Evolutionary conservation across 2,888 invertebrate species (phyloP).

Genomic region (Ryuthela nishihirai): DNA sequence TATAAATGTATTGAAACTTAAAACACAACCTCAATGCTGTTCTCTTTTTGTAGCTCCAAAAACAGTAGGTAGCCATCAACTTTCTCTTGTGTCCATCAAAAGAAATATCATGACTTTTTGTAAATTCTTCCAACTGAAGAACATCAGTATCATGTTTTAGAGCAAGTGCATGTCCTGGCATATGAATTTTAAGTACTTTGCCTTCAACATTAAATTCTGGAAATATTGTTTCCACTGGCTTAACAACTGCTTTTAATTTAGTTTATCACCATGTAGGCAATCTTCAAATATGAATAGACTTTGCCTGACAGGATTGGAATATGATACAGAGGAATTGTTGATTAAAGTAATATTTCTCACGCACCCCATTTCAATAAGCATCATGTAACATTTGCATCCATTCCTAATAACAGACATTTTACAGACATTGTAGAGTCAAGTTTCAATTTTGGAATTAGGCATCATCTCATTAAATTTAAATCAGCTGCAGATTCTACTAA

Average conservation of each 20-base stretch:
- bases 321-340: constrained; percentile 86
- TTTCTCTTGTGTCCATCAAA: too few species aligned
- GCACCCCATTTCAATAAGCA: constrained; percentile 85
- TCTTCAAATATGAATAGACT: constrained; percentile 80
- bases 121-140: too few species aligned
- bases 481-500: constrained; percentile 77
- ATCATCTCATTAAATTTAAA: constrained; percentile 98
- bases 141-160: too few species aligned
- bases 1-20: too few species aligned
- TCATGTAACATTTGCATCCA: constrained; percentile 92
- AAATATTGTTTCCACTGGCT: constrained; percentile 71
- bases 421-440: constrained; percentile 70
- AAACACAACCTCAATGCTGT: too few species aligned
- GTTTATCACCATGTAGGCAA: constrained; percentile 67
- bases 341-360: constrained; percentile 84
- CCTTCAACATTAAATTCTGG: too few species aligned
- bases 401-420: constrained; percentile 83
- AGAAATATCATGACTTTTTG: too few species aligned
- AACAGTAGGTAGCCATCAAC: too few species aligned
- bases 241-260: constrained; percentile 64
- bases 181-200: too few species aligned
- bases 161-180: too few species aligned
- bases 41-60: too few species aligned
- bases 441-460: constrained; percentile 83
- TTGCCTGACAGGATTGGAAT: constrained; percentile 95